Evolutionary conservation across 2,797 vertebrate genomes (phyloP), one percentile per base, ranked within the genome.

Genomic region (Liparis tanakae): DNA sequence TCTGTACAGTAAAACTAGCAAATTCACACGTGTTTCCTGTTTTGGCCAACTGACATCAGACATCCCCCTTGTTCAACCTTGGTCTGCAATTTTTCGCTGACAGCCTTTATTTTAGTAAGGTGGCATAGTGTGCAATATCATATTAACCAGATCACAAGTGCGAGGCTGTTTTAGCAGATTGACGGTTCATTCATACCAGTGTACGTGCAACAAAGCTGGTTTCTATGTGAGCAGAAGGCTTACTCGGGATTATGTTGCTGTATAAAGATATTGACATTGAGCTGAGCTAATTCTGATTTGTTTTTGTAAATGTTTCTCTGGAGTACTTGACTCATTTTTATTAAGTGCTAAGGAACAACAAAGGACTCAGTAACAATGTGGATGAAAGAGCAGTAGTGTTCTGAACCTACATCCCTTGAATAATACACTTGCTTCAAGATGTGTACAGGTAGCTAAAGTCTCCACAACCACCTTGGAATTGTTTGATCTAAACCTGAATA

Each of bases 101-200:
- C 37, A 56, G 10, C 8, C 1, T 20, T 66, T 62, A 48, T 33
- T 71, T 2, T 3, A 7, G 0, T 18, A 33, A 54, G 53, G 7
- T 17, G 22, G n/a, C 50, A 25, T 63, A n/a, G 15, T 5, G 17
- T 67, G 7, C 54, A 74, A 56, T 62, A 22, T 53, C 30, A 66
- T 18, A 51, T 20, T 25, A 25, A 51, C 12, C 17, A 51, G 53
- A 41, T 9, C 55, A 53, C 18, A 48, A 51, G 6, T 70, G 34
- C 7, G 46, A 6, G 43, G 17, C 39, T 37, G 8, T 53, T 64
- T 36, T 36, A 58, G 20, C 37, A 3, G 53, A 63, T 46, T 39
- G 37, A 10, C 46, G 46, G 15, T 34, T 20, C 33, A 10, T 48
- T 50, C 9, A 22, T 13, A 36, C 1, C n/a, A 48, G 41, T 17